A percentile compares a stretch with the other conserved stretches of the same genome.
Conservation (phyloP, 23 tunicate species). For the Oikopleura dioica region DNA sequence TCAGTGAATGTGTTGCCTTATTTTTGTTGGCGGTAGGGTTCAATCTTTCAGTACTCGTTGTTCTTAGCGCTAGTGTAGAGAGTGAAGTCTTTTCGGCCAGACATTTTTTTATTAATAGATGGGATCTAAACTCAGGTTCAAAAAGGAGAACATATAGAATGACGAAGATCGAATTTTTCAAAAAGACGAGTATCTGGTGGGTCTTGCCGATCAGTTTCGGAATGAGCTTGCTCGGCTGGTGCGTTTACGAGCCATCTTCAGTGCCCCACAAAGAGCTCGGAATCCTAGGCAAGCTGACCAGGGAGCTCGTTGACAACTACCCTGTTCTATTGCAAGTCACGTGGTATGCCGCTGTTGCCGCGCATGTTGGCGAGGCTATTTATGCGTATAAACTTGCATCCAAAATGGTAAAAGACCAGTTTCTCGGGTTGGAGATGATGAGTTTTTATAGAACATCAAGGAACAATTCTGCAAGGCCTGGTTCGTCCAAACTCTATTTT, state of each 20-base stretch:
- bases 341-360: slow-evolving; percentile 1
- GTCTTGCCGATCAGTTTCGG: not conserved
- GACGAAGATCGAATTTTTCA: not conserved
- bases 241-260: not conserved
- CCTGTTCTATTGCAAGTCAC: not conserved
- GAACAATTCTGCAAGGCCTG: not conserved
- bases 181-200: not conserved
- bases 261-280: not conserved
- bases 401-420: not conserved
- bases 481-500: not conserved
- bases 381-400: not conserved
- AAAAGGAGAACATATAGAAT: no score
- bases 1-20: no score
- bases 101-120: no score
- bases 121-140: no score
- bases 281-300: not conserved
- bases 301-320: not conserved
- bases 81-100: no score
- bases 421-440: not conserved
- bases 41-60: no score
- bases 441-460: not conserved
- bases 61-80: no score
- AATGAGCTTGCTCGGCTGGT: not conserved
- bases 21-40: no score
- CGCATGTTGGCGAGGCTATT: not conserved